Conservation (phyloP, 2,888 invertebrate genomes). For the Morinoia aosen region DNA sequence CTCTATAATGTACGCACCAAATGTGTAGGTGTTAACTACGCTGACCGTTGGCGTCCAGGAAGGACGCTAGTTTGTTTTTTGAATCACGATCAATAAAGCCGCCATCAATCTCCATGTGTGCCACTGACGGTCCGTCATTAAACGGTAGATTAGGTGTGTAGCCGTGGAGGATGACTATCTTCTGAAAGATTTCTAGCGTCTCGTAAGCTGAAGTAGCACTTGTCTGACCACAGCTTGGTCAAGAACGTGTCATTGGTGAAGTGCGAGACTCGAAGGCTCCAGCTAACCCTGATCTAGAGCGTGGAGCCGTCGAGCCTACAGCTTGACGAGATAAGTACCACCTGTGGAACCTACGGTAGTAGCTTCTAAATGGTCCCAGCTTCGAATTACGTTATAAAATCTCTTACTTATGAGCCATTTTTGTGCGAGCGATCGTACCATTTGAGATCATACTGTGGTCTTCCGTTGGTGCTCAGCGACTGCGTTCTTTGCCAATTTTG, state of each 20-base stretch:
- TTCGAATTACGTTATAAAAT: slow-evolving; percentile 17
- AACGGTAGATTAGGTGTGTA: not conserved
- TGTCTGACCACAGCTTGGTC: not conserved
- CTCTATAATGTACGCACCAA: not conserved
- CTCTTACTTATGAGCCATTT: not conserved
- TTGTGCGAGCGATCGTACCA: not conserved
- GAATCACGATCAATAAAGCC: not conserved
- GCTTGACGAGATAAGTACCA: not conserved
- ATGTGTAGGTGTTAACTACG: too few species aligned
- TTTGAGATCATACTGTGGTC: slow-evolving; percentile 1
- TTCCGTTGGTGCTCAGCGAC: not conserved
- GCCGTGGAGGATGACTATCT: not conserved
- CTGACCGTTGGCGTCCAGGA: not conserved
- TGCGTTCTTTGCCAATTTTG: not conserved
- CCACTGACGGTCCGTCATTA: not conserved
- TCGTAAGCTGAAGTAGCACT: slow-evolving; percentile 7
- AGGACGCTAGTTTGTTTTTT: not conserved
- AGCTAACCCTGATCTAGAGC: not conserved
- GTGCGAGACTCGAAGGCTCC: not conserved
- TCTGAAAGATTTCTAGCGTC: not conserved
- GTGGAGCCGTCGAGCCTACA: not conserved
- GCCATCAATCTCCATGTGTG: not conserved
- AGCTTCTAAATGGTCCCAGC: not conserved
- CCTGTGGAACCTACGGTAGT: not conserved
- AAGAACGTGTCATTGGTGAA: not conserved